Evolutionary conservation across 1,140 invertebrate species (phyloP), one percentile per base, ranked within the genome.

Genomic region (Lasioglossum albipes): DNA sequence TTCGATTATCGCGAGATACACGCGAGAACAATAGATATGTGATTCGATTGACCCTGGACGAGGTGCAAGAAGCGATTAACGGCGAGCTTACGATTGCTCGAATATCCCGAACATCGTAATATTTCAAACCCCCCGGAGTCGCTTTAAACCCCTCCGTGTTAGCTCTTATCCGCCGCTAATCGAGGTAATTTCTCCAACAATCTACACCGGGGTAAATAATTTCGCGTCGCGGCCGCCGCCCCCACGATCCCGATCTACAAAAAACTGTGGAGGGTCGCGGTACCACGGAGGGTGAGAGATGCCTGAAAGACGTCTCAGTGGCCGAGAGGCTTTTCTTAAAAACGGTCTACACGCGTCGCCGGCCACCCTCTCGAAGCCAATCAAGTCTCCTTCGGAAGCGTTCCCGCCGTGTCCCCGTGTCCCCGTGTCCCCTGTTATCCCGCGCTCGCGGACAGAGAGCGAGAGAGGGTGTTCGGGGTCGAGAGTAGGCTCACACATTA

Each of bases 361-460:
- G 70, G 77, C 72, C 70, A 74, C 72, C 77, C 77, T 61, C 77
- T 73, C 77, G 49, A 45, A 74, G 70, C 77, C 77, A 79, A 79
- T 79, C 70, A 73, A 74, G 77, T 66, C 77, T 74, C 70, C 72
- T 75, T 80, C 78, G 62, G 52, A 79, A 79, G 69, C 69, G 59
- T n/a, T 20, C 18, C 18, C n/a, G n/a, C n/a, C n/a, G n/a, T n/a
- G n/a, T n/a, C n/a, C n/a, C n/a, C 57, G 41, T 31, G 2, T 45
- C 71, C 72, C 59, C 61, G 62, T 72, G 64, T 41, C 31, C 13
- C 72, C 72, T 54, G 75, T 80, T 80, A 75, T 75, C 78, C 72
- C 64, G 18, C 54, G 36, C 42, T 18, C 42, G 13, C 9, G 16
- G 2, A 5, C 52, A 4, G 57, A 7, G 18, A 16, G 36, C 36